Evolutionary conservation across 2,888 invertebrate genomes (phyloP), one percentile per base, ranked within the genome.

Genomic region (Imbricaverruca yamaguchii): DNA sequence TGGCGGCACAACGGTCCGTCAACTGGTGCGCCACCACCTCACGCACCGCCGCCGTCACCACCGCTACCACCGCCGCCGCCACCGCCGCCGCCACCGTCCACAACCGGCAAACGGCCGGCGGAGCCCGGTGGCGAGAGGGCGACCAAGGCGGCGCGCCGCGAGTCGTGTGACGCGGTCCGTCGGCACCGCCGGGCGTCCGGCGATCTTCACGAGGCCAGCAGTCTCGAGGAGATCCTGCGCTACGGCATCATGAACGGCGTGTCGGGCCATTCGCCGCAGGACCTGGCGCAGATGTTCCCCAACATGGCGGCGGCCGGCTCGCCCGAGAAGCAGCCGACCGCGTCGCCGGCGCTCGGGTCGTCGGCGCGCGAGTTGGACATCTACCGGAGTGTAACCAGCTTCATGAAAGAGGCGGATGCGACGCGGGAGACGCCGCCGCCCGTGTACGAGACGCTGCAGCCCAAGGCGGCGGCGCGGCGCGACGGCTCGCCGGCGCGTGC

Each of bases 281-380:
- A 79, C 57, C 79, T 79, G 23, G 79, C 79, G 25, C 79, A 57
- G 25, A 21, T 79, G 57, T 79, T 56, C 79, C 79, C 79, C 23
- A 79, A 79, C 79, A 79, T 79, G 79, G 23, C 18, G 79, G 79
- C 79, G 13, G 79, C 79, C 15, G n/a, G 25, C 13, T 74, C 74
- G 55, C 74, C 74, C 3, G 74, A 74, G 53, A 74, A 74, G 9
- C 74, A 74, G 53, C 18, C 55, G 21, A 18, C 53, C 55, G 53
- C 74, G 74, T 21, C 53, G 55, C 55, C 74, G 53, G 53, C 74
- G 74, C 69, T 39, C 13, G 23, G 23, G 65, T 9, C 69, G 7
- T 15, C 69, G 15, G 74, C 74, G 6, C 7, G 74, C 15, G 74
- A 74, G 74, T 55, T 74, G 21, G 74, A 74, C 55, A 74, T 74